phyloP scores from a whole-genome alignment of 2,113 vertebrate species.

The Pelecanus crispus region DNA sequence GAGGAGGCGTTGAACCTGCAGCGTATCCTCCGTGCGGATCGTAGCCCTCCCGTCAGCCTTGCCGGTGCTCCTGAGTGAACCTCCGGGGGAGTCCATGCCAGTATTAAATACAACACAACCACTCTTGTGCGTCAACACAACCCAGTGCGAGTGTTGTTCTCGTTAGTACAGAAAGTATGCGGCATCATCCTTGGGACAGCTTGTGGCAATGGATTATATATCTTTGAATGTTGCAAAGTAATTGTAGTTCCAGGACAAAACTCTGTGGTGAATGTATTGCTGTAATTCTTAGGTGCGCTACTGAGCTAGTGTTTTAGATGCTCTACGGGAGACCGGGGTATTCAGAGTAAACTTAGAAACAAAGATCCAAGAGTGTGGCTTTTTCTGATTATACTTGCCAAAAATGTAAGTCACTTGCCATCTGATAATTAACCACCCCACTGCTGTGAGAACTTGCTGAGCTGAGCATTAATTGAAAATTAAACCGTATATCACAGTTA shows the following conservation, averaged over 20 bases:
- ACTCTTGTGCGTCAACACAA: too few species aligned
- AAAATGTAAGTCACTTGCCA: background rate
- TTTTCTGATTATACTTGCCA: background rate
- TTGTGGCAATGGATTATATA: fast-evolving
- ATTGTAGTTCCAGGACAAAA: background rate
- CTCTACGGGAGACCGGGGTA: background rate
- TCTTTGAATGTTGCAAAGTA: background rate
- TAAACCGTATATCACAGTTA: fast-evolving
- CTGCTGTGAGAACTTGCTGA: background rate
- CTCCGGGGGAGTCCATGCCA: background rate
- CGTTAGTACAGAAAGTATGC: fast-evolving
- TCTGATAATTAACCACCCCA: background rate
- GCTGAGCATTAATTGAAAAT: background rate
- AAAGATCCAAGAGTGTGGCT: background rate
- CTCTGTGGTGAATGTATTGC: background rate
- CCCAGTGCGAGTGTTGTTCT: background rate
- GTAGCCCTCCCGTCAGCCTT: background rate
- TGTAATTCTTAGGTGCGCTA: fast-evolving
- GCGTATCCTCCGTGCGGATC: fast-evolving
- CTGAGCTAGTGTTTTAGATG: background rate
- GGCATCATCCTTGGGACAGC: background rate
- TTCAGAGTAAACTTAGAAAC: background rate
- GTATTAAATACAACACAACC: too few species aligned
- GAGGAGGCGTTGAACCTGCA: fast-evolving
- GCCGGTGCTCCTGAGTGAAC: background rate